A percentile compares a stretch with the other conserved stretches of the same genome.
phyloP scores from a whole-genome alignment of 2,797 vertebrate species.

The Hafferia zeledoni region DNA sequence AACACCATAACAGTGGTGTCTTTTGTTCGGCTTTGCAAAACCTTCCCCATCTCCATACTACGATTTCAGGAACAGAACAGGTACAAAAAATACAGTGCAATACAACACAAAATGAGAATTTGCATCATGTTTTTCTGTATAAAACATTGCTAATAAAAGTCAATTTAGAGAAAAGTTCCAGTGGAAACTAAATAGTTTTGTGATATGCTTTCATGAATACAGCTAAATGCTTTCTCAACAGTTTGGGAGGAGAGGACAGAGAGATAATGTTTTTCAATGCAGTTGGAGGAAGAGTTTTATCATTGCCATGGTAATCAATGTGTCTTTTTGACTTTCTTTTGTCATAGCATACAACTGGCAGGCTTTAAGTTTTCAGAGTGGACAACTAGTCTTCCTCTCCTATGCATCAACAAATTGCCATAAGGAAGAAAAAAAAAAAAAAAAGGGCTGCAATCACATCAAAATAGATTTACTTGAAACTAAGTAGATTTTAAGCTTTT shows the following conservation, averaged over 20 bases:
- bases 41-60: background rate
- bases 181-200: background rate
- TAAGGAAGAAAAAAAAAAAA: background rate
- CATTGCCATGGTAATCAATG: slow-evolving; percentile 40
- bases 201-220: background rate
- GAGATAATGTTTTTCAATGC: background rate
- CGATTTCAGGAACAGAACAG: background rate
- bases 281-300: background rate
- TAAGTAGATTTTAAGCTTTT: background rate
- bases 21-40: background rate
- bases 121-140: background rate
- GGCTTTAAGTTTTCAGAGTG: background rate
- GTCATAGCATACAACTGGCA: background rate
- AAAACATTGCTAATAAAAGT: background rate
- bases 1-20: too few species aligned
- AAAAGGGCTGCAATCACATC: background rate
- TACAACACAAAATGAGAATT: background rate
- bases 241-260: background rate
- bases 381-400: background rate
- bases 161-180: background rate
- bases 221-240: background rate
- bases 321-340: background rate
- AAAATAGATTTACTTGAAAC: background rate
- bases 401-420: background rate
- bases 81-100: background rate